Evolutionary conservation across 1,140 invertebrate species (phyloP).

Genomic region (Drosophila prosaltans): DNA sequence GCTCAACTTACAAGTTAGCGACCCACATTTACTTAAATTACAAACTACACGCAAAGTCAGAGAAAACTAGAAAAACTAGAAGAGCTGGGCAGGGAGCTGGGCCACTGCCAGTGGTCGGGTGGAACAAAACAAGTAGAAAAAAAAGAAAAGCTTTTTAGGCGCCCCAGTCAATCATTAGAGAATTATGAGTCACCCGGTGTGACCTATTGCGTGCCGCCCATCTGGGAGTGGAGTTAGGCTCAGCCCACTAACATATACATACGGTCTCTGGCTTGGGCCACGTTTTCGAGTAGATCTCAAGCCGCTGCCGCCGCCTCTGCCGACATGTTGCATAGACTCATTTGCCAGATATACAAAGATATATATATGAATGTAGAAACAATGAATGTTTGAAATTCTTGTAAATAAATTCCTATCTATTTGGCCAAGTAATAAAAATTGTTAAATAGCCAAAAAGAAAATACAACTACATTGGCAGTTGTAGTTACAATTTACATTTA

Average conservation of each 20-base stretch:
- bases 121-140: background rate
- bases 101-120: slow-evolving; percentile 1
- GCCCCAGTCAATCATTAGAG: slow-evolving; percentile 13
- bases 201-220: slow-evolving; percentile 6
- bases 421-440: slow-evolving; percentile 37
- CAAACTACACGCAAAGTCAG: slow-evolving; percentile 74
- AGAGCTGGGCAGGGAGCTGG: background rate
- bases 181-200: slow-evolving; percentile 14
- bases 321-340: slow-evolving; percentile 7
- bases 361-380: background rate
- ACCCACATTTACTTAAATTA: slow-evolving; percentile 78
- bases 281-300: background rate
- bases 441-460: slow-evolving; percentile 33
- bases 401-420: background rate
- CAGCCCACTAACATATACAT: background rate
- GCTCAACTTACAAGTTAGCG: slow-evolving; percentile 50
- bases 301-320: background rate
- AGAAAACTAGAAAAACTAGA: slow-evolving; percentile 24
- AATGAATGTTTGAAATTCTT: slow-evolving; percentile 8
- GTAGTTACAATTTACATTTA: slow-evolving; percentile 25
- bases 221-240: background rate
- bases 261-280: too few relatives aligned
- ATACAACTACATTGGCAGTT: slow-evolving; percentile 14
- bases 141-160: slow-evolving; percentile 10
- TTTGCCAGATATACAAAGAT: background rate